phyloP scores from a whole-genome alignment of 2,888 invertebrate species.

The Polietes domitor region DNA sequence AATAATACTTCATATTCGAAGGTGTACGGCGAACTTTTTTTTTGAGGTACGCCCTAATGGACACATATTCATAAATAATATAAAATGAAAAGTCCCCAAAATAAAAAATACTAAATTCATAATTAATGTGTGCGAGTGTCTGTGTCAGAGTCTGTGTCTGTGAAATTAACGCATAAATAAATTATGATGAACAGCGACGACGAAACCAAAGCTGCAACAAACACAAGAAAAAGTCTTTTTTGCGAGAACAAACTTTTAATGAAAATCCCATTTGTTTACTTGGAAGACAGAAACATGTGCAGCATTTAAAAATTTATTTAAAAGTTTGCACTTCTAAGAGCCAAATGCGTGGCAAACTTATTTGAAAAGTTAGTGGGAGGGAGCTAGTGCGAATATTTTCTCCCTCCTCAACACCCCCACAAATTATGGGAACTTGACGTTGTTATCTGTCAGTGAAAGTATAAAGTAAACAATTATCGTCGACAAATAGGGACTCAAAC shows the following conservation, averaged over 20 bases:
- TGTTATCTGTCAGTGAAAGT: not conserved
- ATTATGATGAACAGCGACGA: not conserved
- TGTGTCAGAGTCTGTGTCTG: not conserved
- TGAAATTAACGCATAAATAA: slow-evolving; percentile 11
- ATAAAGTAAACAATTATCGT: too few relatives aligned
- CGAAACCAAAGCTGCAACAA: slow-evolving; percentile 4
- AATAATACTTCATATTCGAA: too few relatives aligned
- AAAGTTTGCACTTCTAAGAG: slow-evolving; percentile 6
- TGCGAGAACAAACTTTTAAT: slow-evolving; percentile 20
- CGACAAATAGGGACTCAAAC: too few relatives aligned
- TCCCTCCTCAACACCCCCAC: not conserved
- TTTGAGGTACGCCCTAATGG: too few relatives aligned
- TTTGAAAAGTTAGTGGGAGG: not conserved
- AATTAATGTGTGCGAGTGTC: not conserved
- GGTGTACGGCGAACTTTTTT: too few relatives aligned
- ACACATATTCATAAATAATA: too few relatives aligned
- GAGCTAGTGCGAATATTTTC: not conserved
- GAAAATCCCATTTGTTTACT: slow-evolving; percentile 20
- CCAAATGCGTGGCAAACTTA: not conserved
- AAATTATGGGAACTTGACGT: not conserved
- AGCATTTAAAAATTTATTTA: not conserved
- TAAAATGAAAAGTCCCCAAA: too few relatives aligned
- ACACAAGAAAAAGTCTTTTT: too few relatives aligned
- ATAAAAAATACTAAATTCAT: not conserved
- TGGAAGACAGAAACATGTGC: not conserved